Base-by-base conservation (phyloP, 2,888 invertebrate genomes). In the Amphipyra berbera region DNA sequence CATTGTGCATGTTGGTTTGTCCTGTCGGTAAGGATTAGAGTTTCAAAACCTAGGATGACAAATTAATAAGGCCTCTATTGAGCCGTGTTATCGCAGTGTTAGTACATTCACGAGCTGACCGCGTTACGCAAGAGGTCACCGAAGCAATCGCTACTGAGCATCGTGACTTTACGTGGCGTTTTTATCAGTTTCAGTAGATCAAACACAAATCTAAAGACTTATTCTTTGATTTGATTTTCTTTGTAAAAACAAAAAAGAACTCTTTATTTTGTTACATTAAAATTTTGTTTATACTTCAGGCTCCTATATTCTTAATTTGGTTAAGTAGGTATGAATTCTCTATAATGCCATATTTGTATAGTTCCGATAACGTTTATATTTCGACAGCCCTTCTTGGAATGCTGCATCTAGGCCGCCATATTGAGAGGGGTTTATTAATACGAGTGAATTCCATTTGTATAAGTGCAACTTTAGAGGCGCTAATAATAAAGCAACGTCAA, bases 1-100 rank as follows among this genome's bases (percentile, higher is more conserved):
- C n/a, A 21, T 21, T 21, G 21, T 21, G 21, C 21, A 14, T 14
- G 6, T 41, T 14, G 14, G 27, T 38, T 9, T 15, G 41, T 21
- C 21, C 13, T 40, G 40, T 49, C 58, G 40, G 14, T 37, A 33
- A 10, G 9, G 30, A 59, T 61, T n/a, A 33, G 27, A 37, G 37
- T 73, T 68, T 45, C 38, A n/a, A 48, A 76, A 73, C 10, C 41
- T 27, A 38, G 45, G 30, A 71, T 71, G 78, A 80, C 72, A 77
- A 76, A 83, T 79, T 77, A 79, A 78, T 79, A 81, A 73, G 63
- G 50, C 58, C 27, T 77, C 69, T 79, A 81, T 82, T 66, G 65
- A 57, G 46, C 56, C 41, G 49, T 49, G 54, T 54, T 73, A 80
- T 81, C 73, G 74, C 10, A 12, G 54, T 62, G 58, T 69, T 71